Percentiles rank a stretch among this genome's conserved stretches.
These are phyloP conservation scores for Azorinus chamasolen DNA, from an alignment of 2,888 invertebrate species.

Conservation along the genomic window DNA sequence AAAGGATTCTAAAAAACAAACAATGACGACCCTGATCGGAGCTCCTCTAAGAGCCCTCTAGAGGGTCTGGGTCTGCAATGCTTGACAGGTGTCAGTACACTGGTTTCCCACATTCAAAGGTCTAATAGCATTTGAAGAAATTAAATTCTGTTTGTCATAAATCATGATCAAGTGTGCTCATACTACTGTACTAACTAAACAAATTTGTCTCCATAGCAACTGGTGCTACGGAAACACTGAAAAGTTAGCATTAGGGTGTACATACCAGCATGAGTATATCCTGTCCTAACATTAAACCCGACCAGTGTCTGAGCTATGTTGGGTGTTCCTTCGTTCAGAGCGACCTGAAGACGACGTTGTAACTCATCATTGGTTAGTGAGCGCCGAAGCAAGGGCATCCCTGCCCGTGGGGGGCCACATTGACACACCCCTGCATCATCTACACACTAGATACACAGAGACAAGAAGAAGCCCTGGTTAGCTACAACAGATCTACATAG, in stretches of 20 bases:
- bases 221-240: neutral
- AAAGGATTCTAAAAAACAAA: too few relatives aligned
- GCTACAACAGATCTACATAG: conserved; percentile 30
- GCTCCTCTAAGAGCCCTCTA: too few relatives aligned
- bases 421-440: conserved; percentile 66
- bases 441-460: conserved; percentile 65
- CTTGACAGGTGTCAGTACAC: too few relatives aligned
- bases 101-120: too few relatives aligned
- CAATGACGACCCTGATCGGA: too few relatives aligned
- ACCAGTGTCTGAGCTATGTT: conserved; percentile 77
- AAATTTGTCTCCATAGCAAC: neutral
- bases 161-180: too few relatives aligned
- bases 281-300: conserved; percentile 75
- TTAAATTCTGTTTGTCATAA: too few relatives aligned
- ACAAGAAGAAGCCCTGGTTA: conserved; percentile 49
- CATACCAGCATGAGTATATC: conserved; percentile 82
- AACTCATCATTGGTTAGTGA: conserved; percentile 76
- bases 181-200: too few relatives aligned
- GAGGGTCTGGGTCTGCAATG: too few relatives aligned
- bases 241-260: neutral
- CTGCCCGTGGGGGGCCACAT: conserved; percentile 55
- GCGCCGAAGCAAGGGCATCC: conserved; percentile 67
- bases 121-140: too few relatives aligned
- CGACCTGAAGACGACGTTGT: conserved; percentile 77
- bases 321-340: conserved; percentile 75